Evolutionary conservation across 2,888 invertebrate genomes (phyloP).

Genomic region (Leptopterna dolabrata): DNA sequence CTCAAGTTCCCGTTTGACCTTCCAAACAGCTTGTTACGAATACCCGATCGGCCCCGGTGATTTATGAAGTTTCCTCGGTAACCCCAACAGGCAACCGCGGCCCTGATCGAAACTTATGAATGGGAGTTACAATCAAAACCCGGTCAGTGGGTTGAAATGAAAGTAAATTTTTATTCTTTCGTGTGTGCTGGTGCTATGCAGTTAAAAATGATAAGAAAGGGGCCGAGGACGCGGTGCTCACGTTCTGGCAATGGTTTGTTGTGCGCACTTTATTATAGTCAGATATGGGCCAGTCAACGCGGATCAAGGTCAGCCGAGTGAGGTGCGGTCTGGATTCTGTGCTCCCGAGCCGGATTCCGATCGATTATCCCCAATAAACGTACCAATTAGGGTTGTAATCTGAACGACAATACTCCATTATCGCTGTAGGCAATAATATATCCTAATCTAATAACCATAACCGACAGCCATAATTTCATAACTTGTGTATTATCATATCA

Average conservation of each 20-base stretch:
- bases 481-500: too few relatives aligned
- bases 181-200: not conserved
- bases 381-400: not conserved
- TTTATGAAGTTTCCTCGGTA: not conserved
- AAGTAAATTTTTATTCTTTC: not conserved
- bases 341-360: not conserved
- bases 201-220: not conserved
- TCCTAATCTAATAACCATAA: too few relatives aligned
- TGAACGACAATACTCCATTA: not conserved
- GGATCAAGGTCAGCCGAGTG: not conserved
- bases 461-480: too few relatives aligned
- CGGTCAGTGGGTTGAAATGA: not conserved
- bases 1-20: too few relatives aligned
- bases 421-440: not conserved
- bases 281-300: not conserved
- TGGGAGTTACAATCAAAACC: not conserved
- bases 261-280: not conserved
- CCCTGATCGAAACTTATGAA: not conserved
- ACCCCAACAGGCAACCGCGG: not conserved
- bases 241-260: not conserved
- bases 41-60: not conserved
- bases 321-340: not conserved
- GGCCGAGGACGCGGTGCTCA: not conserved
- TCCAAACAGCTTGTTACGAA: too few relatives aligned
- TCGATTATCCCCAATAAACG: constrained; percentile 1